A percentile compares a stretch with the other conserved stretches of the same genome.
Evolutionary conservation across 2,888 invertebrate species (phyloP).

Genomic region (Epinotia brunnichana): DNA sequence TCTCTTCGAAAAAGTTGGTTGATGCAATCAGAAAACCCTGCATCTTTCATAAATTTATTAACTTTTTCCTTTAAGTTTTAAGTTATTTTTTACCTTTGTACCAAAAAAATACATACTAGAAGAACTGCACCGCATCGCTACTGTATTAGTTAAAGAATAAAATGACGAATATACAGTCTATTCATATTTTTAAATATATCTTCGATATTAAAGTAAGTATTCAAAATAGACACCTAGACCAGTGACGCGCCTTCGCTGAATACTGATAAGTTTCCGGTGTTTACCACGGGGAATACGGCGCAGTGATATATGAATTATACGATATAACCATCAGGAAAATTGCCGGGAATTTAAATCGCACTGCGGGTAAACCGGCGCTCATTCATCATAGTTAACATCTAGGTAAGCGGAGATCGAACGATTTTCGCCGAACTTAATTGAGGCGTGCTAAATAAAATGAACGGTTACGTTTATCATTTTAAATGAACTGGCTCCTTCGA

Average conservation of each 20-base stretch:
- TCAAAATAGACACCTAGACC: neutral
- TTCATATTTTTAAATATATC: no score
- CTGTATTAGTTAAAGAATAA: no score
- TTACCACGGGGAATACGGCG: conserved; percentile 7
- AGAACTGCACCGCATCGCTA: no score
- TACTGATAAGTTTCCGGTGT: conserved; percentile 15
- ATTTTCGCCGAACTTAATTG: conserved; percentile 22
- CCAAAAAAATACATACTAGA: no score
- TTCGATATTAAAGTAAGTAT: neutral
- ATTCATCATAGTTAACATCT: conserved; percentile 16
- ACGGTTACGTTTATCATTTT: conserved; percentile 30
- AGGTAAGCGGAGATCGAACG: conserved; percentile 1
- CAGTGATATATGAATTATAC: neutral
- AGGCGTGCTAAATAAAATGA: conserved; percentile 22
- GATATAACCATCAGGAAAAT: neutral
- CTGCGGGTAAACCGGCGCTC: neutral
- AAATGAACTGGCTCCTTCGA: conserved; percentile 18
- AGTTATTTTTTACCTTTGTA: no score
- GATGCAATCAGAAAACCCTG: no score
- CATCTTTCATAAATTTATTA: no score
- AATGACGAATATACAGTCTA: no score
- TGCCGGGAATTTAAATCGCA: neutral
- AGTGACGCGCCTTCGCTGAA: neutral
- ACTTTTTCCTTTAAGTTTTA: no score
- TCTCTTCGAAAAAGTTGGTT: no score